Conservation (phyloP, 1,140 invertebrate genomes). For the Leptopilina clavipes region DNA sequence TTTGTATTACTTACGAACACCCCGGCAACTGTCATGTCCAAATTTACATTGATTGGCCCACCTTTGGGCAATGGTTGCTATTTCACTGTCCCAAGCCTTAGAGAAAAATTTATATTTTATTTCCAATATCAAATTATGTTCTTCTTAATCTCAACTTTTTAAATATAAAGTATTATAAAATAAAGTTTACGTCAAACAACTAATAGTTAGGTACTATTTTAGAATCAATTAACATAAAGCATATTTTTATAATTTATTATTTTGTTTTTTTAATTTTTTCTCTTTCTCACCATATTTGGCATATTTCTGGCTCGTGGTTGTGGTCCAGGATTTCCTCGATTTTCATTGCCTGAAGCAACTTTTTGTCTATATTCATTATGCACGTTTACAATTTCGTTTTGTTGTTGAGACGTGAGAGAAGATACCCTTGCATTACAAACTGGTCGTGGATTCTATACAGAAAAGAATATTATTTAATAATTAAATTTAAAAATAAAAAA, state of each 20-base stretch:
- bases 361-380: constrained; percentile 73
- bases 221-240: no score
- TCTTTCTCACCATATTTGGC: constrained; percentile 65
- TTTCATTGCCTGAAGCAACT: constrained; percentile 75
- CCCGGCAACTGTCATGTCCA: no score
- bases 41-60: no score
- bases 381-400: constrained; percentile 56
- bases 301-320: constrained; percentile 76
- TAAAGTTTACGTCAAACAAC: no score
- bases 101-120: neutral
- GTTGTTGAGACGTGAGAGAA: constrained; percentile 46
- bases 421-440: constrained; percentile 35
- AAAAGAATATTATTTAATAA: neutral
- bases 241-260: no score
- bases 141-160: no score
- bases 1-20: no score
- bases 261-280: neutral
- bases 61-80: no score
- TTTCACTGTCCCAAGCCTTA: no score
- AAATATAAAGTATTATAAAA: neutral
- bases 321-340: constrained; percentile 71
- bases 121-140: no score
- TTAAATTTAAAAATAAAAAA: no score
- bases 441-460: constrained; percentile 27
- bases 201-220: no score